Evolutionary conservation across 2,888 invertebrate genomes (phyloP).

Genomic region (Perizoma flavofasciatum): DNA sequence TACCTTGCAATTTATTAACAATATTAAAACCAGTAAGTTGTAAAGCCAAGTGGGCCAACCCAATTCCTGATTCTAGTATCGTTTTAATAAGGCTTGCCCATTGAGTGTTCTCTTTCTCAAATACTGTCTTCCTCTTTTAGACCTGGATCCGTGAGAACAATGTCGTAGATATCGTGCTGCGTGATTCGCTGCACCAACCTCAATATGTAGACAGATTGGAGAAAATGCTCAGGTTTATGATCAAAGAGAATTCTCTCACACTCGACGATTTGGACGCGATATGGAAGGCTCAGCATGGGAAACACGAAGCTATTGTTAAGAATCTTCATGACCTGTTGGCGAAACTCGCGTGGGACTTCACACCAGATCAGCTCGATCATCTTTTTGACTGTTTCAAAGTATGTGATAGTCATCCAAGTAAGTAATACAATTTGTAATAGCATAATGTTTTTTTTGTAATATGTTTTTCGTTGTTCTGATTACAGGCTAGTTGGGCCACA

Average conservation of each 20-base stretch:
- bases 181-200: conserved; percentile 98
- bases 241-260: conserved; percentile 95
- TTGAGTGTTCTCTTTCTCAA: neutral
- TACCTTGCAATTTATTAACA: neutral
- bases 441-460: conserved; percentile 1
- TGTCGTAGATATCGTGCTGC: conserved; percentile 96
- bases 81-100: neutral
- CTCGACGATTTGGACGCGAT: conserved; percentile 96
- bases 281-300: conserved; percentile 98
- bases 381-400: conserved; percentile 98
- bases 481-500: conserved; percentile 94
- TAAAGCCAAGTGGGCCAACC: neutral
- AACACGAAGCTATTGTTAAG: conserved; percentile 99
- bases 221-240: conserved; percentile 98
- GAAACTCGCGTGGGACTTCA: conserved; percentile 99
- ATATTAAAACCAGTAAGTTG: neutral
- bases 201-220: conserved; percentile 99
- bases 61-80: neutral
- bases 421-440: neutral
- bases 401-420: conserved; percentile 7
- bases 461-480: conserved; percentile 6
- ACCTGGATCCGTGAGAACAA: conserved; percentile 98
- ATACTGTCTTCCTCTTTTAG: conserved; percentile 69
- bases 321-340: conserved; percentile 98
- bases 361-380: conserved; percentile 98